phyloP scores from a whole-genome alignment of 1,140 invertebrate species.

The Archegozetes longisetosus region DNA sequence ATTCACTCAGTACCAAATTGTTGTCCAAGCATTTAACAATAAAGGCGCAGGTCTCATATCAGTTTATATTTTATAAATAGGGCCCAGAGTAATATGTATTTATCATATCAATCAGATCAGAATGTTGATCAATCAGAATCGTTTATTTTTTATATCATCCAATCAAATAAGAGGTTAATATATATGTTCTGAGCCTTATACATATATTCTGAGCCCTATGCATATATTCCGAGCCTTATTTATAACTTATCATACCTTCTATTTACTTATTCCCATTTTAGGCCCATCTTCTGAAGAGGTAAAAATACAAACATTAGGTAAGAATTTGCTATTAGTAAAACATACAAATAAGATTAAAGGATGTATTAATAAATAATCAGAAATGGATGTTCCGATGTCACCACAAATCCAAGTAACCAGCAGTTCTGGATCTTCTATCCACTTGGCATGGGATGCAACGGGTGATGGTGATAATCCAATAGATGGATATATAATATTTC shows the following conservation, averaged over 20 bases:
- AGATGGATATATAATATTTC: slow-evolving; percentile 8
- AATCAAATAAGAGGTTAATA: too few relatives aligned
- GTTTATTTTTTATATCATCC: too few relatives aligned
- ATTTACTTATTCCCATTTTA: not conserved
- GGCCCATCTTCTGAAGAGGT: slow-evolving; percentile 71
- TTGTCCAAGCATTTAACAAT: slow-evolving; percentile 80
- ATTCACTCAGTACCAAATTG: slow-evolving; percentile 18
- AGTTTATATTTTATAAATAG: not conserved
- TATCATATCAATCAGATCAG: too few relatives aligned
- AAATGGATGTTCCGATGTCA: slow-evolving; percentile 19
- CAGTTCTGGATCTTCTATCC: slow-evolving; percentile 15
- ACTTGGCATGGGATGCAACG: slow-evolving; percentile 18
- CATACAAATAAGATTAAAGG: not conserved
- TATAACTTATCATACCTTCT: not conserved
- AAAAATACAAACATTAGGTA: slow-evolving; percentile 45
- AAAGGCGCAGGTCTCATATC: slow-evolving; percentile 41
- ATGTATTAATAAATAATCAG: not conserved
- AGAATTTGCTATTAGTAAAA: not conserved
- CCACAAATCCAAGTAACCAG: slow-evolving; percentile 17
- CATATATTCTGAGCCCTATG: too few relatives aligned
- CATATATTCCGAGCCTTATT: too few relatives aligned
- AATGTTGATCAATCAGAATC: too few relatives aligned
- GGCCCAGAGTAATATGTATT: not conserved
- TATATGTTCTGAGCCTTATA: too few relatives aligned
- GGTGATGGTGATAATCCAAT: slow-evolving; percentile 16